These are phyloP conservation scores for Rotaria socialis DNA, from an alignment of 2,888 invertebrate genomes.

Conservation along the genomic window DNA sequence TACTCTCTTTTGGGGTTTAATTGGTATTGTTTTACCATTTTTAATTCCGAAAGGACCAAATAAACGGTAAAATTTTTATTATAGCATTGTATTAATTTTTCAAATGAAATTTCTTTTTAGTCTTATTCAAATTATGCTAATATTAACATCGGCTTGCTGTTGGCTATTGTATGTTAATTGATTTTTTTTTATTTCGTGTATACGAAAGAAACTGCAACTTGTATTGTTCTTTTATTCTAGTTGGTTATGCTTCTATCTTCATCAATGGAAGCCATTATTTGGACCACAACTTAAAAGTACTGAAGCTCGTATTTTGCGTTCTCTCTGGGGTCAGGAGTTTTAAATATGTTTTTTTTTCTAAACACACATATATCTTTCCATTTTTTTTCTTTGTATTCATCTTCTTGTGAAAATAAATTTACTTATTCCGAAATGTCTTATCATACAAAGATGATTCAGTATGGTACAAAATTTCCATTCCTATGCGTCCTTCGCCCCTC, in stretches of 20 bases:
- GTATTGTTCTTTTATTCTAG: neutral
- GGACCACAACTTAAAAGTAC: conserved; percentile 43
- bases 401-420: neutral
- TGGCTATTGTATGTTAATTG: conserved; percentile 41
- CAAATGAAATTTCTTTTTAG: neutral
- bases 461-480: neutral
- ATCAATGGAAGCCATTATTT: conserved; percentile 46
- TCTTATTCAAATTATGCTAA: conserved; percentile 43
- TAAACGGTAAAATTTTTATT: conserved; percentile 37
- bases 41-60: conserved; percentile 45
- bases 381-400: neutral
- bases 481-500: neutral
- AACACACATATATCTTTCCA: neutral
- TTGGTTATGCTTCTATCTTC: conserved; percentile 45
- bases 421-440: neutral
- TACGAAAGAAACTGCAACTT: neutral
- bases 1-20: conserved; percentile 41
- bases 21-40: conserved; percentile 42
- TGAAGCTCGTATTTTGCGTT: conserved; percentile 41
- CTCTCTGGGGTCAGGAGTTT: conserved; percentile 43
- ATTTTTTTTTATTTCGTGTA: neutral
- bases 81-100: neutral
- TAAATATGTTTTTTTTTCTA: neutral
- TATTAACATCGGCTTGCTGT: conserved; percentile 42
- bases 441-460: neutral